Evolutionary conservation across 2,888 invertebrate species (phyloP).

Genomic region (Pasiphila rectangulata): DNA sequence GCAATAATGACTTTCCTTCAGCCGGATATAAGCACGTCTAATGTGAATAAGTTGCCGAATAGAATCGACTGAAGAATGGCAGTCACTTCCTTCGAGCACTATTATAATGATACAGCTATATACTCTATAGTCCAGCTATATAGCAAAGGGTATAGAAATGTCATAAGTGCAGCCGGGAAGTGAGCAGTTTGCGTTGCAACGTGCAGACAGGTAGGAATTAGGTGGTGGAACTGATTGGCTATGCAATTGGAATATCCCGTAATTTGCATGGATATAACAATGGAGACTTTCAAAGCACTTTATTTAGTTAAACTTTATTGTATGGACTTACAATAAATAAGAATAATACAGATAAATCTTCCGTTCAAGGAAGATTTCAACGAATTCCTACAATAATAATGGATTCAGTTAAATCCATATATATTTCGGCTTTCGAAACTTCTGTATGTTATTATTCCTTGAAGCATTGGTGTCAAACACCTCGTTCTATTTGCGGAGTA

Average conservation of each 20-base stretch:
- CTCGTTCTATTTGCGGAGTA: constrained; percentile 30
- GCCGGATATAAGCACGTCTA: constrained; percentile 16
- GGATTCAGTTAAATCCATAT: not conserved
- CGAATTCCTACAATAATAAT: no score
- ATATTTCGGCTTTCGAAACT: not conserved
- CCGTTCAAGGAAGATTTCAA: no score
- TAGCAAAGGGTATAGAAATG: not conserved
- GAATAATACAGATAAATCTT: no score
- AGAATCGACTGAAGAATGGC: constrained; percentile 1
- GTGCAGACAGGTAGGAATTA: not conserved
- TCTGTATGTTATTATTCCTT: constrained; percentile 16
- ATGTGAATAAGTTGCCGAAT: constrained; percentile 9
- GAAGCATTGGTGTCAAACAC: constrained; percentile 31
- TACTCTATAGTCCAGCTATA: not conserved
- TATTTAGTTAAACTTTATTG: not conserved
- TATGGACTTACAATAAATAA: not conserved
- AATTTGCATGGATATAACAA: constrained; percentile 1
- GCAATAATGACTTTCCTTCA: constrained; percentile 12
- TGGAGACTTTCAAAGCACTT: not conserved
- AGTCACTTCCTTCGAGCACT: constrained; percentile 7
- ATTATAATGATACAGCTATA: not conserved
- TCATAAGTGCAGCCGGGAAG: constrained; percentile 4
- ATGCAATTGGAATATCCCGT: constrained; percentile 11
- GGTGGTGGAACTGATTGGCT: constrained; percentile 4
- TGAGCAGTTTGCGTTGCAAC: not conserved